Evolutionary conservation across 2,113 vertebrate species (phyloP), one percentile per base, ranked within the genome.

Genomic region (Apteryx owenii): DNA sequence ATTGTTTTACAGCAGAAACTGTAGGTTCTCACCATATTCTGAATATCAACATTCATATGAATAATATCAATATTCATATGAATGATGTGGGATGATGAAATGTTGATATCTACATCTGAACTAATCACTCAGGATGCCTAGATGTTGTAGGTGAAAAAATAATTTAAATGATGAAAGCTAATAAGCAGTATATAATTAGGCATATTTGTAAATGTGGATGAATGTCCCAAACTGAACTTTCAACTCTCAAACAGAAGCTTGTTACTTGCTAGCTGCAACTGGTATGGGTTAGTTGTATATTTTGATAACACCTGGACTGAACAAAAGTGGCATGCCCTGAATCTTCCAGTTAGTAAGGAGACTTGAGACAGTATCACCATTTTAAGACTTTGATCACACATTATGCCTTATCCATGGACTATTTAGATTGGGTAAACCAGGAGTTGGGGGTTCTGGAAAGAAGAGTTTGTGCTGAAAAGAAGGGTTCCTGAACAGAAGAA

Each of bases 61-160:
- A 64, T 44, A 22, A 16, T 36, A 36, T 36, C 36, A 36, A 36
- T 36, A 36, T 36, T 2, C 21, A 16, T 69, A 40, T 42, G 25
- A 64, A 64, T 50, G 19, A 16, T 2, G 21, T 81, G 3, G 36
- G 42, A 28, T 42, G 50, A 58, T 22, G 17, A 72, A 81, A 68
- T 51, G 10, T 25, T 54, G 29, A 38, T 80, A 42, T 25, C 4
- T 48, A 50, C 50, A 38, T 80, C 8, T 81, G 56, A 61, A 66
- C 11, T 38, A 22, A 50, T 72, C 69, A 62, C 22, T 7, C 40
- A 50, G 46, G 6, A n/a, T 46, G 7, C 44, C 16, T 64, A 38
- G 0, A 0, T 71, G 25, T 42, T 7, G 1, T 5, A 7, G 2
- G 17, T 15, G 38, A 61, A 51, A 83, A 65, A 38, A 65, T 42